These are phyloP conservation scores for Dryocosmus kuriphilus DNA, from an alignment of 2,888 invertebrate genomes.

Conservation along the genomic window DNA sequence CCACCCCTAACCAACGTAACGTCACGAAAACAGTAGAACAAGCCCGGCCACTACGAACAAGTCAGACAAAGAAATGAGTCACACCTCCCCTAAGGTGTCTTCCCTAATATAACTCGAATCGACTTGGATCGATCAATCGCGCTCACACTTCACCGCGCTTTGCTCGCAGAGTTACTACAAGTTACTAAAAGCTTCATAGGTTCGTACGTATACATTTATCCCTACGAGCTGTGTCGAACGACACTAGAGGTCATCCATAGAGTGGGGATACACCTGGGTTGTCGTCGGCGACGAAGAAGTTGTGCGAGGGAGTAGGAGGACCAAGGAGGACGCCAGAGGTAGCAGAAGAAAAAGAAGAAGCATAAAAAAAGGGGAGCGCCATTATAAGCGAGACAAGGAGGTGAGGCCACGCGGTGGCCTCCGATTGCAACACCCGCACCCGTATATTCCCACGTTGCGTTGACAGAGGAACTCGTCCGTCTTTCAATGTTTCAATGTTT, in stretches of 20 bases:
- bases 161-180: conserved; percentile 55
- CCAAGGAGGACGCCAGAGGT: conserved; percentile 52
- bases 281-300: conserved; percentile 59
- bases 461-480: conserved; percentile 62
- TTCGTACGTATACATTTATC: conserved; percentile 75
- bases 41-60: neutral
- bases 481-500: conserved; percentile 47
- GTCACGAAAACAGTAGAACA: conserved; percentile 7
- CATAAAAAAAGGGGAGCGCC: conserved; percentile 56
- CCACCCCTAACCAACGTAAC: conserved; percentile 15
- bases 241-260: conserved; percentile 75
- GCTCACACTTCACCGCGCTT: conserved; percentile 57
- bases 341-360: conserved; percentile 44
- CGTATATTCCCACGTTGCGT: conserved; percentile 69
- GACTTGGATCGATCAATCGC: conserved; percentile 43
- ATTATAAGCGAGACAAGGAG: conserved; percentile 46
- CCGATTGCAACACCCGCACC: conserved; percentile 63
- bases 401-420: conserved; percentile 55
- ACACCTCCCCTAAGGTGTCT: neutral
- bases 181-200: conserved; percentile 73
- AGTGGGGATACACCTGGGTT: conserved; percentile 66
- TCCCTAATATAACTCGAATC: conserved; percentile 31
- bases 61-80: neutral
- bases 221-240: conserved; percentile 73
- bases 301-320: conserved; percentile 41